Base-by-base conservation (phyloP, 2,113 vertebrate species). In the Pyxicephalus adspersus region DNA sequence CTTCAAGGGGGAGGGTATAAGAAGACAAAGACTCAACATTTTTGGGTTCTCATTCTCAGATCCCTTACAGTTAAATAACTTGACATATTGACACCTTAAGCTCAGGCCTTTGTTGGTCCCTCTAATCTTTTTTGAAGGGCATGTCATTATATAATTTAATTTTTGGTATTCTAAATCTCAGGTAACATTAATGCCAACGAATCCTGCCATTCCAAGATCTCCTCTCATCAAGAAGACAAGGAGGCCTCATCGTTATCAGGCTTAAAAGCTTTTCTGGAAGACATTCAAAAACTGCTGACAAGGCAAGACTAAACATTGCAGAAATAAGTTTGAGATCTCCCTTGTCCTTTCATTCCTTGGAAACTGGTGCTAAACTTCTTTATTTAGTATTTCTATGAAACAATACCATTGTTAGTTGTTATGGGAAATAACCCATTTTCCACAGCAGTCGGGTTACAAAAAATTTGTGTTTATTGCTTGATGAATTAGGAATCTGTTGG, bases 211-310 rank as follows among this genome's bases (percentile, higher is more conserved):
- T 84, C 80, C 85, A 79, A 86, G 87, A 86, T 87, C 74, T 88
- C 89, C 84, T 83, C 88, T 87, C 84, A 81, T 86, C 87, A 80
- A 63, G 86, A 90, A 88, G 87, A 90, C 87, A 87, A 86, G 83
- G 86, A 89, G 85, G 86, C 87, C 88, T 83, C 28, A 75, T 58
- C 90, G 92, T 94, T 92, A 93, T 91, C 86, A 19, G 86, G 84
- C 94, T 93, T 95, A 94, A 96, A 95, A 96, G 95, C 94, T 96
- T 95, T 95, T 94, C 93, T 96, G 94, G 95, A 96, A 90, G 77
- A 83, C 81, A 88, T 93, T 95, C 94, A 96, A 95, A 90, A 93
- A 87, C 82, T 92, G 93, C 92, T 94, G 94, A 95, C 89, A 83
- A 93, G 85, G 92, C 91, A 92, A 93, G 92, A 94, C 94, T 88